These are phyloP conservation scores for Drosophila kohkoa DNA, from an alignment of 1,140 invertebrate species.

Conservation along the genomic window DNA sequence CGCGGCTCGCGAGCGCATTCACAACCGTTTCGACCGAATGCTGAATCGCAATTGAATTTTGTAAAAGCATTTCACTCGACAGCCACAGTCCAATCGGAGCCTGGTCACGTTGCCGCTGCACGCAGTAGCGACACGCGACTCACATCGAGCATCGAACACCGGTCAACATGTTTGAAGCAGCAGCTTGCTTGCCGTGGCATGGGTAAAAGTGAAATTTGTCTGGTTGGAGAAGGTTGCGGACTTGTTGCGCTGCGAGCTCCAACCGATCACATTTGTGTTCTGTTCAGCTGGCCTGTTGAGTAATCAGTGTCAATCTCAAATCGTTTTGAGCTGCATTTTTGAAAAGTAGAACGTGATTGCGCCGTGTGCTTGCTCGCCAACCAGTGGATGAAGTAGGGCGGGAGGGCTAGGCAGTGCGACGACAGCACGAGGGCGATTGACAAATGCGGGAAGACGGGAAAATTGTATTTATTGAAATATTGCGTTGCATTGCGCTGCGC, in stretches of 20 bases:
- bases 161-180: constrained; percentile 40
- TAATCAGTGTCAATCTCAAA: constrained; percentile 71
- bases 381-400: not conserved
- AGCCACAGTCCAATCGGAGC: constrained; percentile 47
- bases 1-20: constrained; percentile 55
- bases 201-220: constrained; percentile 75
- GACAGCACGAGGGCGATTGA: not conserved
- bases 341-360: constrained; percentile 79
- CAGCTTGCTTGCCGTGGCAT: constrained; percentile 2
- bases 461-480: constrained; percentile 27
- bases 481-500: constrained; percentile 11
- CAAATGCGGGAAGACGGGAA: constrained; percentile 16
- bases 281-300: constrained; percentile 50
- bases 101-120: constrained; percentile 73
- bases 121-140: constrained; percentile 75
- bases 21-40: constrained; percentile 76
- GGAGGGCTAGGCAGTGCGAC: not conserved
- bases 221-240: constrained; percentile 17
- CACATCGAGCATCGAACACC: constrained; percentile 46
- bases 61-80: constrained; percentile 79
- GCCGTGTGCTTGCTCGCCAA: constrained; percentile 5
- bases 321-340: constrained; percentile 74
- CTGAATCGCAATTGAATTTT: constrained; percentile 76
- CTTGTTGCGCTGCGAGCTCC: constrained; percentile 41
- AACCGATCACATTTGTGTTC: constrained; percentile 68